Evolutionary conservation across 2,888 invertebrate species (phyloP), one percentile per base, ranked within the genome.

Genomic region (Drosophila quasianomalipes): DNA sequence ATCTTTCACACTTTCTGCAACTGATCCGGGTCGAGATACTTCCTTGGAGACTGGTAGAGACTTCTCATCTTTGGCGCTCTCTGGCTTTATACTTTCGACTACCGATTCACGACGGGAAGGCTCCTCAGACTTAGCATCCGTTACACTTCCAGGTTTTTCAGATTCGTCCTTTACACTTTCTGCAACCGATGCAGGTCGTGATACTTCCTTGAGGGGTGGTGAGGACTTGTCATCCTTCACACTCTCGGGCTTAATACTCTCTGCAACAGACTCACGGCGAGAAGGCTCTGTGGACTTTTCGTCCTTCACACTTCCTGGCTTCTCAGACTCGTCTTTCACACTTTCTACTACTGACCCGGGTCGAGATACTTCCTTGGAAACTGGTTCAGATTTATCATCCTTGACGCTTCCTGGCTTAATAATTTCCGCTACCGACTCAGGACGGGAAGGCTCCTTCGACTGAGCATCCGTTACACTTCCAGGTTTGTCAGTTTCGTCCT

Each of bases 251-350:
- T 78, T 73, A 1, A 55, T 5, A 12, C 74, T 67, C 52, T 73
- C 76, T 4, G 57, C 22, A 9, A 55, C 30, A 0, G 85, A 80
- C 6, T 82, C 79, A 0, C 91, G 92, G 1, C 64, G 70, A 4
- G 72, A 73, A 3, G 51, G 19, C 30, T 62, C 69, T 12, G 47
- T 33, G 1, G 83, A 79, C 30, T 70, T 68, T 14, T 22, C 47
- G 6, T 47, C 47, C 16, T 22, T 22, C 14, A 22, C 47, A 47
- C 26, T 31, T 31, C 10, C 31, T 10, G 31, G 31, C 0, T 31
- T 31, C 31, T 10, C 31, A 10, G 10, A 10, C 0, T 10, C 31
- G 2, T 31, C 31, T 31, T 31, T 31, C 31, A 31, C 31, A 31
- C 31, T 47, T 26, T 5, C 47, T 6, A 3, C 14, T 0, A 35